Percentiles rank a stretch among this genome's conserved stretches.
Conservation (phyloP, 2,888 invertebrate species). For the Apocheima hispidaria region DNA sequence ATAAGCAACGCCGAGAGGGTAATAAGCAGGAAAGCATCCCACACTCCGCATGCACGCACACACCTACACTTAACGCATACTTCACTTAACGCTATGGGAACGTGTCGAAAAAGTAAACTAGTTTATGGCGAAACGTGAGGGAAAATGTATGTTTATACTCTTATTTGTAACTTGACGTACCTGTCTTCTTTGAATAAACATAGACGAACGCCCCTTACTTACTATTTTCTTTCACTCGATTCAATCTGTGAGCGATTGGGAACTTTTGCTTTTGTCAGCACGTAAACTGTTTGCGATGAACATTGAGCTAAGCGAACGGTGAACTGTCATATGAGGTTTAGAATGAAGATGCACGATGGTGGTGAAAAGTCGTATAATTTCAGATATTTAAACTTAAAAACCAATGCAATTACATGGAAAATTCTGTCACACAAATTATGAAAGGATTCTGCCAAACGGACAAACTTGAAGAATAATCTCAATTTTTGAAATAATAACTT, state of each 20-base stretch:
- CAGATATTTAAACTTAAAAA: too few relatives aligned
- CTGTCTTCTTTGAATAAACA: slow-evolving; percentile 14
- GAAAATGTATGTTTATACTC: slow-evolving; percentile 14
- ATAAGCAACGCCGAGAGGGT: slow-evolving; percentile 43
- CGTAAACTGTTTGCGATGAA: slow-evolving; percentile 3
- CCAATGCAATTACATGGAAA: too few relatives aligned
- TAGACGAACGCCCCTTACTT: slow-evolving; percentile 7
- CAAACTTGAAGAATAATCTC: too few relatives aligned
- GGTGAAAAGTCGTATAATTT: too few relatives aligned
- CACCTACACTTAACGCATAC: slow-evolving; percentile 47
- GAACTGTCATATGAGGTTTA: background rate
- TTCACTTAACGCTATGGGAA: slow-evolving; percentile 53
- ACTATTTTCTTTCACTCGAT: slow-evolving; percentile 13
- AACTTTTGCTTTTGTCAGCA: slow-evolving; percentile 6
- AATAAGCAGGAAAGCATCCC: slow-evolving; percentile 42
- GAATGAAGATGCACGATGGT: background rate
- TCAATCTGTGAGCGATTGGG: slow-evolving; percentile 5
- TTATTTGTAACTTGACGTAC: slow-evolving; percentile 18
- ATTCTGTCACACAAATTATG: too few relatives aligned
- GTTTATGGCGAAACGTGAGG: slow-evolving; percentile 20
- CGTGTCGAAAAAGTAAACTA: slow-evolving; percentile 57
- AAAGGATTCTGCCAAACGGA: too few relatives aligned
- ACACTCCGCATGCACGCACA: slow-evolving; percentile 45
- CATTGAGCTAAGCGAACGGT: background rate
- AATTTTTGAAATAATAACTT: too few relatives aligned